Base-by-base conservation (phyloP, 2,113 vertebrate genomes). In the Rostratula benghalensis region DNA sequence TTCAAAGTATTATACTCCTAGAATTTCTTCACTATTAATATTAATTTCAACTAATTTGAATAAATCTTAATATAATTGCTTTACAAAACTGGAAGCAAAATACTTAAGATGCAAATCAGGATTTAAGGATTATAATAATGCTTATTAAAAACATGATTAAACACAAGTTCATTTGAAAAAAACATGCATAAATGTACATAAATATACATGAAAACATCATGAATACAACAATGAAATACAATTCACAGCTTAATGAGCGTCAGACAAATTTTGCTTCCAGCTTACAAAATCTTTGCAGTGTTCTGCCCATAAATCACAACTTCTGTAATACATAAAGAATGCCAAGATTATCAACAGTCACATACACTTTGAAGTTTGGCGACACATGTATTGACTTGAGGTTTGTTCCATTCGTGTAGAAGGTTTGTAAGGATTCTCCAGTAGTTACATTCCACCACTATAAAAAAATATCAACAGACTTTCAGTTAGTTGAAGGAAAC, bases 261-360 rank as follows among this genome's bases (percentile, higher is more conserved):
- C 65, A 86, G 64, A 77, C 7, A 88, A 59, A 81, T 69, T 83
- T 94, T 90, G 39, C 83, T 89, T 94, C 73, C 78, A 89, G 7
- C 35, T 93, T 54, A 87, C 94, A 96, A 90, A 83, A n/a, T 70
- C 45, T 93, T 83, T 71, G 83, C 74, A 59, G 45, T 28, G 17
- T 61, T 95, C 43, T 91, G 76, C 53, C 65, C 61, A 74, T 65
- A 95, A 90, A 97, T 92, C 97, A 98, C 82, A 98, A 94, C 79
- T 97, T 98, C 97, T 97, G 98, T 78, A 99, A 98, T 85, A 99
- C 91, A 95, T 99, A 99, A 90, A 99, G 99, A 97, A 99, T 99
- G 41, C 99, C 99, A 63, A 99, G 99, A 95, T 98, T 99, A 98
- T 99, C 99, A 75, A 99, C 98, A 94, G 99, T 99, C 96, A 99